Evolutionary conservation across 2,113 vertebrate genomes (phyloP).

Genomic region (Urocitellus parryii): DNA sequence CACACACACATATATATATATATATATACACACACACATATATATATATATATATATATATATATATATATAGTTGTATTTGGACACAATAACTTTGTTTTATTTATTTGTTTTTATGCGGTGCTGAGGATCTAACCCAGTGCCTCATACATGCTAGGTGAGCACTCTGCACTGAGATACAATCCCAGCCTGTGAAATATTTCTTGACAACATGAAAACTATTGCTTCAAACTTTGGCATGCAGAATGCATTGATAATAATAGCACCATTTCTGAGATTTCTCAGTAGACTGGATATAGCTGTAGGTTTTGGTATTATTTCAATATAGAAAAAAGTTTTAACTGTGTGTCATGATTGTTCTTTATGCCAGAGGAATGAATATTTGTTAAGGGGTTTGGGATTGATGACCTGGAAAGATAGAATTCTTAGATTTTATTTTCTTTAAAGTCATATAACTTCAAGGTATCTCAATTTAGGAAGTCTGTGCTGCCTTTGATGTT

Average conservation of each 20-base stretch:
- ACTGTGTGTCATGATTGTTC: background rate
- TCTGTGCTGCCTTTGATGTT: slow-evolving; percentile 92
- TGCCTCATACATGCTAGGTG: no score
- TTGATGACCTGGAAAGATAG: background rate
- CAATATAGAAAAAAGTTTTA: background rate
- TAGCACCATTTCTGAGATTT: background rate
- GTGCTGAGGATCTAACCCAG: no score
- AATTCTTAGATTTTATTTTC: slow-evolving; percentile 12
- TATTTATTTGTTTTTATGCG: no score
- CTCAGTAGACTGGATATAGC: background rate
- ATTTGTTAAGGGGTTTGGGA: background rate
- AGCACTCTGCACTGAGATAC: no score
- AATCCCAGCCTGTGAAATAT: background rate
- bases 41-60: no score
- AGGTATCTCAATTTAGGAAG: slow-evolving; percentile 90
- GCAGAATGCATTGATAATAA: background rate
- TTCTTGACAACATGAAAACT: background rate
- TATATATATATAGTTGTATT: no score
- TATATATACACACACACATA: no score
- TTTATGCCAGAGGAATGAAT: background rate
- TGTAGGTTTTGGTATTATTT: background rate
- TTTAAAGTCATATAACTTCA: slow-evolving; percentile 53
- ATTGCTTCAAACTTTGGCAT: background rate
- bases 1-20: no score
- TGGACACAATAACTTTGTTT: no score